Evolutionary conservation across 1,140 invertebrate genomes (phyloP), one percentile per base, ranked within the genome.

Genomic region (Papilio helenus): DNA sequence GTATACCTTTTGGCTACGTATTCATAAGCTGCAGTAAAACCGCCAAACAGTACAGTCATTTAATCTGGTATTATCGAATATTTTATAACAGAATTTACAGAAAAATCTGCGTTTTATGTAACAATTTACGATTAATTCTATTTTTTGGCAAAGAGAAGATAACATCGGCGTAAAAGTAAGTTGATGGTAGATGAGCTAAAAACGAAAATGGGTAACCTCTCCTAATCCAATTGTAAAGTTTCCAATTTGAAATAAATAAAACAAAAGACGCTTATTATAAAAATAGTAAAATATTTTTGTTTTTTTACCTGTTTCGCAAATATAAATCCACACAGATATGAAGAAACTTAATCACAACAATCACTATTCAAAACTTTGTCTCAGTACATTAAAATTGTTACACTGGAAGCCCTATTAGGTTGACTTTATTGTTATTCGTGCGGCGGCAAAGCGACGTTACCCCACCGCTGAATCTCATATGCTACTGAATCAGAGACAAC

Each of bases 401-500:
- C 74, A 76, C 74, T 76, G 74, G 74, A 76, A 76, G 74, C 74
- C 44, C 72, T 76, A 34, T 72, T 44, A 44, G 9, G 72, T 73
- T 73, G 72, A 49, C 49, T 74, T 74, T 74, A 74, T 74, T 74
- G 72, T 74, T 49, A 29, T 49, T 46, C 44, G 44, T 23, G 44
- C 18, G 20, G 44, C 44, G 44, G 44, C 42, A 44, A 42, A 20
- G 7, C 39, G 18, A 74, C 44, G 72, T 49, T 14, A 46, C 20
- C n/a, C 39, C 23, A 16, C 20, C 72, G 39, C 23, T 29, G 61
- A 29, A 68, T 76, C 74, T 76, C 74, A 76, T 76, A 51, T 76
- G 74, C 26, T 58, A 76, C 74, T 76, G 74, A 76, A 58, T 76
- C 74, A 76, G 73, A 76, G 76, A 77, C 76, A 77, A 77, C 76